These are phyloP conservation scores for Dynastes hyllus DNA, from an alignment of 2,888 invertebrate species.

Conservation along the genomic window DNA sequence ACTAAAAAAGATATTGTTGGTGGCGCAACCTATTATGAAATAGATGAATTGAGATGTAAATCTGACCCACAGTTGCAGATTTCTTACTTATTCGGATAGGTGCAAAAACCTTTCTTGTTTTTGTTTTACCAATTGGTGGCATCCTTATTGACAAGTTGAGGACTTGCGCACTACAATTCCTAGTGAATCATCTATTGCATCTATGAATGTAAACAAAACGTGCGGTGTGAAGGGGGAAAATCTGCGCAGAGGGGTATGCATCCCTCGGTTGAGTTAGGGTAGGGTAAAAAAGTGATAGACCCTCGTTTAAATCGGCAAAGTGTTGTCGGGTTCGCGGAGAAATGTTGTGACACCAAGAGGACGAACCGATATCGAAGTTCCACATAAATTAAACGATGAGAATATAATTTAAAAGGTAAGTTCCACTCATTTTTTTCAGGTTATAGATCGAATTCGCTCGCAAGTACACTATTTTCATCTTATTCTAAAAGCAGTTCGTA, in stretches of 20 bases:
- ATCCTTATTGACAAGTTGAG: constrained; percentile 38
- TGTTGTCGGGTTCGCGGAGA: constrained; percentile 45
- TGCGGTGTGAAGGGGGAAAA: constrained; percentile 53
- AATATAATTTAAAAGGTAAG: constrained; percentile 49
- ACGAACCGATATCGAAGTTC: constrained; percentile 47
- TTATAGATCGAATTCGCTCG: background rate
- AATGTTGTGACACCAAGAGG: constrained; percentile 54
- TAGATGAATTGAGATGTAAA: background rate
- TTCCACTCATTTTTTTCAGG: background rate
- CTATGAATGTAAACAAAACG: constrained; percentile 46
- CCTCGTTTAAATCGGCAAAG: constrained; percentile 52
- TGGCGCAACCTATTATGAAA: constrained; percentile 1
- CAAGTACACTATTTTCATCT: background rate
- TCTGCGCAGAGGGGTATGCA: constrained; percentile 59
- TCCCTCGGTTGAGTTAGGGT: constrained; percentile 60
- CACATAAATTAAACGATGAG: constrained; percentile 49
- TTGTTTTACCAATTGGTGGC: constrained; percentile 20
- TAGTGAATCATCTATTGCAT: constrained; percentile 48
- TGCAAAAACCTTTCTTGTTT: background rate
- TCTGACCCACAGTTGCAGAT: too few relatives aligned
- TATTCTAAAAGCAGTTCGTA: background rate
- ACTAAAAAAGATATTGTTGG: too few relatives aligned
- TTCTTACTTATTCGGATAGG: too few relatives aligned
- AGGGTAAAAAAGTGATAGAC: constrained; percentile 56
- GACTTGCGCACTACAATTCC: constrained; percentile 47